Conservation (phyloP, 2,888 invertebrate species). For the Conomelus anceps region DNA sequence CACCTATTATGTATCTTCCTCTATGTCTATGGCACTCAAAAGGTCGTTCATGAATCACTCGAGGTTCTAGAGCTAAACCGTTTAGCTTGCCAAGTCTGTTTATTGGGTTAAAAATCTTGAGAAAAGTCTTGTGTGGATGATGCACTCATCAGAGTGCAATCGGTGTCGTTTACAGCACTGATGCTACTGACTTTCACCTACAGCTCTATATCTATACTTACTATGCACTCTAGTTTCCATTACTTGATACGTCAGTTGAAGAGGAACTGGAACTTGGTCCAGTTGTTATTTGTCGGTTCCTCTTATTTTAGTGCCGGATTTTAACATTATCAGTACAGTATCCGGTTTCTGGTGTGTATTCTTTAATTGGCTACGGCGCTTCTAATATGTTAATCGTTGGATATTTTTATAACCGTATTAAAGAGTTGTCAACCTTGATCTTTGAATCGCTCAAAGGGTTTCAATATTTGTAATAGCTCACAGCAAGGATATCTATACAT, state of each 20-base stretch:
- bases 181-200: neutral
- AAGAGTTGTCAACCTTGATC: neutral
- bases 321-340: neutral
- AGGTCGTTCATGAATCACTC: too few relatives aligned
- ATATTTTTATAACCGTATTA: neutral
- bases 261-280: neutral
- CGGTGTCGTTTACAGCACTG: neutral
- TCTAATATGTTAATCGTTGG: neutral
- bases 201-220: neutral
- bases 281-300: neutral
- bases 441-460: neutral
- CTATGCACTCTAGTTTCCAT: neutral
- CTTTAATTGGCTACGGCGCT: neutral
- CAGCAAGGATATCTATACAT: neutral
- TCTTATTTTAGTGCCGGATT: neutral
- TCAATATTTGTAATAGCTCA: neutral
- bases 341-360: neutral
- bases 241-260: neutral
- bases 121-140: neutral
- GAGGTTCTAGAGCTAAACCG: too few relatives aligned
- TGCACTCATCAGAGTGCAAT: neutral
- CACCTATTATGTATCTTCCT: too few relatives aligned
- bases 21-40: too few relatives aligned
- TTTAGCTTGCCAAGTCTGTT: too few relatives aligned
- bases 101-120: too few relatives aligned